Percentiles rank a stretch among this genome's conserved stretches.
These are phyloP conservation scores for Scrobipalpa costella DNA, from an alignment of 2,888 invertebrate species.

Conservation along the genomic window DNA sequence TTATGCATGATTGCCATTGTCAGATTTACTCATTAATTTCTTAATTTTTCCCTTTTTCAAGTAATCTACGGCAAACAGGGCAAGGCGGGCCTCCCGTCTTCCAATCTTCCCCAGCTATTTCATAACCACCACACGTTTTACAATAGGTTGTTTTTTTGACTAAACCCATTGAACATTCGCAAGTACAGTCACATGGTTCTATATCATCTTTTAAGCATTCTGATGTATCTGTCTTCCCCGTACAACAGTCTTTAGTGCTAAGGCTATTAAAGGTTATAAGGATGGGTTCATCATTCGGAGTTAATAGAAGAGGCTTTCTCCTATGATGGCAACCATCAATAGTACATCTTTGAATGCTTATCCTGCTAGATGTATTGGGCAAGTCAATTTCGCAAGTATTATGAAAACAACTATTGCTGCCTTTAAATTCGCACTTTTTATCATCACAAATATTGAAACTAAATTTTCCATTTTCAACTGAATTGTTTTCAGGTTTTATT, in stretches of 20 bases:
- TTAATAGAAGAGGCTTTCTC: neutral
- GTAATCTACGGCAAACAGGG: slow-evolving; percentile 64
- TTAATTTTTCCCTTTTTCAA: slow-evolving; percentile 38
- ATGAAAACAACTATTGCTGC: neutral
- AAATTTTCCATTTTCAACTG: neutral
- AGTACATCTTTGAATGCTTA: neutral
- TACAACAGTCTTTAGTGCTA: slow-evolving; percentile 1
- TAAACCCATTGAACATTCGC: slow-evolving; percentile 67
- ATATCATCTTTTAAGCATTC: slow-evolving; percentile 33
- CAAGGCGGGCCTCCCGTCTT: slow-evolving; percentile 51
- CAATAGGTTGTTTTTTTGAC: slow-evolving; percentile 68
- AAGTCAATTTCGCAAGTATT: neutral
- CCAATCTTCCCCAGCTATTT: slow-evolving; percentile 59
- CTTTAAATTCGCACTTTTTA: neutral
- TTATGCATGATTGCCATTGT: neutral
- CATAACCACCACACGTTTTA: slow-evolving; percentile 65
- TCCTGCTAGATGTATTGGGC: neutral
- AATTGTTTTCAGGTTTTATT: neutral
- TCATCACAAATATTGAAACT: neutral
- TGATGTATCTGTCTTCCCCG: neutral
- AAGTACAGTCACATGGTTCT: slow-evolving; percentile 63
- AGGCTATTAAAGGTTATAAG: neutral
- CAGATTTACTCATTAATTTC: neutral
- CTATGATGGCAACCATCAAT: neutral
- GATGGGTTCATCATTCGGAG: neutral